Percentiles rank a stretch among this genome's conserved stretches.
phyloP scores from a whole-genome alignment of 1,140 invertebrate genomes.

The Latrodectus geometricus region DNA sequence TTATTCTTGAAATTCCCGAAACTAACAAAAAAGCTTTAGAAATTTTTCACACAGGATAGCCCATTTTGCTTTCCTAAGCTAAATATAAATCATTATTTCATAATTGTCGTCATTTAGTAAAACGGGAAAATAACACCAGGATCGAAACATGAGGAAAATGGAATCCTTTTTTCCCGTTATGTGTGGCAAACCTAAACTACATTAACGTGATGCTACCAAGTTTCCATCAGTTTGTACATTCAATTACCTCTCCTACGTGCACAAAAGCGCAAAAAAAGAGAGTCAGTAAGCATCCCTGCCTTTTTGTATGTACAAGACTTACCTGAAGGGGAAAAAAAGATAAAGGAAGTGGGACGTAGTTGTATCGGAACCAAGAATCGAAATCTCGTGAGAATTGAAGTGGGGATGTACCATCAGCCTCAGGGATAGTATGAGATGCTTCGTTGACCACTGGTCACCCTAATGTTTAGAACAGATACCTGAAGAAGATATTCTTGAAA shows the following conservation, averaged over 20 bases:
- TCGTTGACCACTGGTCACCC: constrained; percentile 48
- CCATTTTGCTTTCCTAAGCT: neutral
- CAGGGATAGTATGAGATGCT: constrained; percentile 22
- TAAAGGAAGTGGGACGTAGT: neutral
- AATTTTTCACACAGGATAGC: neutral
- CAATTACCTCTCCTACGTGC: constrained; percentile 29
- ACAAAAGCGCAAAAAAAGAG: constrained; percentile 9
- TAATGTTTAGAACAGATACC: neutral
- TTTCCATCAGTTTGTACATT: constrained; percentile 43
- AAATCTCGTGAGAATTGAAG: constrained; percentile 1
- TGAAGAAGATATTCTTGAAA: neutral
- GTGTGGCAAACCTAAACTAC: constrained; percentile 20
- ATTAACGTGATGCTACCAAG: constrained; percentile 38
- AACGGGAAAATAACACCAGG: constrained; percentile 34
- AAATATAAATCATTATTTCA: constrained; percentile 19
- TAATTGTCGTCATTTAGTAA: neutral
- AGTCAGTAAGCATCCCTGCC: neutral
- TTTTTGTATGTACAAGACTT: neutral
- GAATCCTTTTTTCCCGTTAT: neutral
- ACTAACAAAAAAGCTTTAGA: too few relatives aligned
- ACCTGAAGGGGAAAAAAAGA: neutral
- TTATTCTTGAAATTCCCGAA: too few relatives aligned
- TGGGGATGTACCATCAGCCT: neutral
- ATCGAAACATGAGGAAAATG: constrained; percentile 40
- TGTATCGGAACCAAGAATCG: neutral